These are phyloP conservation scores for Dendrolimus kikuchii DNA, from an alignment of 1,140 invertebrate species.

Conservation along the genomic window DNA sequence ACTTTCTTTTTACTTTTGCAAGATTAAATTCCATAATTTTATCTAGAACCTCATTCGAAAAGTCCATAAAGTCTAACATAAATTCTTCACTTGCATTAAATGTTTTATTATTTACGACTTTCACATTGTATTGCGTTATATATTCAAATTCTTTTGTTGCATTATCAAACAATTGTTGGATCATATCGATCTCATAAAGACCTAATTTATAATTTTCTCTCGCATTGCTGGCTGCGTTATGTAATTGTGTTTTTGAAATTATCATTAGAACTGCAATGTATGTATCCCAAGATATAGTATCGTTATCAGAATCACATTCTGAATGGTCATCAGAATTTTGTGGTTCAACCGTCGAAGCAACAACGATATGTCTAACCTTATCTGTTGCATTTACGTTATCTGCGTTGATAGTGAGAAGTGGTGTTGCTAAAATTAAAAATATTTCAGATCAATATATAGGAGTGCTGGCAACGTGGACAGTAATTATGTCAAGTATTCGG, in stretches of 20 bases:
- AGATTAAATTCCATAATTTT: slow-evolving; percentile 23
- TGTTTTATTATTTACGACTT: slow-evolving; percentile 1
- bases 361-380: background rate
- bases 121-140: background rate
- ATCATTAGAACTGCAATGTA: background rate
- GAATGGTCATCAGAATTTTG: background rate
- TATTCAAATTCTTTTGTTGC: background rate
- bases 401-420: background rate
- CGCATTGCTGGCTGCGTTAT: background rate
- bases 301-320: background rate
- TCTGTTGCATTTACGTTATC: slow-evolving; percentile 1
- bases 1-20: slow-evolving; percentile 16
- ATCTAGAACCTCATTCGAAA: slow-evolving; percentile 31
- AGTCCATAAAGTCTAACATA: slow-evolving; percentile 32
- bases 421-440: too few species aligned
- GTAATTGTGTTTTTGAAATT: background rate
- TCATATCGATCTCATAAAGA: background rate
- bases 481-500: too few species aligned
- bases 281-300: background rate
- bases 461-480: too few species aligned
- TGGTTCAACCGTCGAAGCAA: background rate
- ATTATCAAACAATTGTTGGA: background rate
- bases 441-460: too few species aligned
- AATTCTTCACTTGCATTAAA: slow-evolving; percentile 21
- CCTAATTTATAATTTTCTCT: background rate